A percentile compares a stretch with the other conserved stretches of the same genome.
Conservation (phyloP, 2,113 vertebrate species). For the Triplophysa dalaica region DNA sequence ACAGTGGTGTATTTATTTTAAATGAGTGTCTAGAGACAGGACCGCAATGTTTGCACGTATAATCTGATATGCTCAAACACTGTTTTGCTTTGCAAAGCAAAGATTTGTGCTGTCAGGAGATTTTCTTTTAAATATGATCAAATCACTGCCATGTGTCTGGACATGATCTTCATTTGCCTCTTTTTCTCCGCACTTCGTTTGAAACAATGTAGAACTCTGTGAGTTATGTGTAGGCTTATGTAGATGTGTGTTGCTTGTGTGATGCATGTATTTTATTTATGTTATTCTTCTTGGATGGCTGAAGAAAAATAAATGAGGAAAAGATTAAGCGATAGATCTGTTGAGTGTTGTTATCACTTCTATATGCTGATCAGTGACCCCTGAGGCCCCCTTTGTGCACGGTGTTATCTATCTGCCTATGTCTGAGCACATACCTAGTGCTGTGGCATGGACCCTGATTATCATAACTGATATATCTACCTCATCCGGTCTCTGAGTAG, state of each 20-base stretch:
- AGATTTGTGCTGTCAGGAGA: slow-evolving; percentile 11
- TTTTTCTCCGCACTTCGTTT: neutral
- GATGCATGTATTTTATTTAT: slow-evolving; percentile 63
- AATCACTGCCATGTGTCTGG: slow-evolving; percentile 12
- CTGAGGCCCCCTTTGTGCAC: slow-evolving; percentile 61
- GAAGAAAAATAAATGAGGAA: slow-evolving; percentile 50
- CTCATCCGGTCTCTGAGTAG: slow-evolving; percentile 33
- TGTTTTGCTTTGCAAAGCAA: slow-evolving; percentile 2
- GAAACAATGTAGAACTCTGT: slow-evolving; percentile 6
- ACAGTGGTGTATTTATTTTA: neutral
- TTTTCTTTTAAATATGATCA: slow-evolving; percentile 17
- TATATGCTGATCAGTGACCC: slow-evolving; percentile 60
- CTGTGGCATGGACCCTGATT: slow-evolving; percentile 23
- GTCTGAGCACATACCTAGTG: slow-evolving; percentile 36
- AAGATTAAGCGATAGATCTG: slow-evolving; percentile 36
- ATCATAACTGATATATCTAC: slow-evolving; percentile 30
- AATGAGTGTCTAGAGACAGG: neutral
- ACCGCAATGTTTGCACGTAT: neutral
- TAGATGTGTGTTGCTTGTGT: neutral
- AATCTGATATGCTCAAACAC: neutral
- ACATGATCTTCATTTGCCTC: neutral
- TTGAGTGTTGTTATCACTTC: slow-evolving; percentile 62
- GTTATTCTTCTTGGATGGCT: slow-evolving; percentile 75
- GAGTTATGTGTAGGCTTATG: slow-evolving; percentile 34
- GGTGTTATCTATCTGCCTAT: slow-evolving; percentile 70